phyloP scores from a whole-genome alignment of 2,797 vertebrate genomes.

The Acanthiza pusilla region DNA sequence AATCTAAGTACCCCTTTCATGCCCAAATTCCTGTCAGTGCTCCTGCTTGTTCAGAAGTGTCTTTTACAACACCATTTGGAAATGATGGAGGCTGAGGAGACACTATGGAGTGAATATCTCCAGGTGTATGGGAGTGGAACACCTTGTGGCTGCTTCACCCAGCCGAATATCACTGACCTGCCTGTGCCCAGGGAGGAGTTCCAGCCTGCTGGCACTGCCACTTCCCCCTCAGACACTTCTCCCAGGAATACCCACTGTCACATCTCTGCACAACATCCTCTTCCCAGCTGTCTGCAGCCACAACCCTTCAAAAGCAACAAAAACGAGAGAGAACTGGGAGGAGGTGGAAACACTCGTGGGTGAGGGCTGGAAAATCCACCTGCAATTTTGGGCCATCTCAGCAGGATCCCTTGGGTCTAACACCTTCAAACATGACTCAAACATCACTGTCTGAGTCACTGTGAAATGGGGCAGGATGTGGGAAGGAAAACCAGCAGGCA shows the following conservation, averaged over 20 bases:
- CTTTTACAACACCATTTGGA: not conserved
- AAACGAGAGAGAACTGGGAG: not conserved
- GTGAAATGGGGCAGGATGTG: constrained; percentile 11
- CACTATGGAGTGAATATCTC: not conserved
- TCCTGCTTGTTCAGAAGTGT: not conserved
- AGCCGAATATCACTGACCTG: not conserved
- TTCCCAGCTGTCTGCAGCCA: not conserved
- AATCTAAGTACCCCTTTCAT: not conserved
- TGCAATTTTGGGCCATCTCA: not conserved
- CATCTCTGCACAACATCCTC: fast-evolving
- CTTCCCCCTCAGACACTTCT: not conserved
- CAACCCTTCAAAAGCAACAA: not conserved
- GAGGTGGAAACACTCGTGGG: not conserved
- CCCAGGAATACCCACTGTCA: not conserved
- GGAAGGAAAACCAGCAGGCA: not conserved
- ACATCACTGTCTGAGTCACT: not conserved
- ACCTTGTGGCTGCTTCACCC: not conserved
- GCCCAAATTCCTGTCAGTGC: fast-evolving
- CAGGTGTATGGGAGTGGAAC: not conserved
- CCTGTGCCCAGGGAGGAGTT: not conserved
- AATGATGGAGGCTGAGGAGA: not conserved
- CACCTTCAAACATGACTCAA: not conserved
- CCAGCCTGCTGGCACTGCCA: not conserved
- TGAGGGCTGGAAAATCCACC: not conserved
- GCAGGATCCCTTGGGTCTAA: not conserved